These are phyloP conservation scores for Toxotes chatareus DNA, from an alignment of 2,113 vertebrate genomes.

Conservation along the genomic window DNA sequence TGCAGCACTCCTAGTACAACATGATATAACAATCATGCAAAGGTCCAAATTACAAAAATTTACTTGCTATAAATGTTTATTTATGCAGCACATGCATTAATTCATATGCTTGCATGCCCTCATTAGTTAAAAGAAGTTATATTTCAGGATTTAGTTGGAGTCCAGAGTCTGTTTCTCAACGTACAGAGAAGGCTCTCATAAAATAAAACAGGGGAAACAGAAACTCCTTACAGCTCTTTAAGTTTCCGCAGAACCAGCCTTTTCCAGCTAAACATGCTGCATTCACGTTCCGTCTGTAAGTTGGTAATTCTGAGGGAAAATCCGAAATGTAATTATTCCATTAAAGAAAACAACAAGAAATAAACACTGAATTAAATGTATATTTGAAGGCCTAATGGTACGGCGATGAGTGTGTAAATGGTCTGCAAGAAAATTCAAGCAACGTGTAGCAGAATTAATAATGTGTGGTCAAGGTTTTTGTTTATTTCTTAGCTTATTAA, in stretches of 20 bases:
- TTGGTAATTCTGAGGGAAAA: fast-evolving
- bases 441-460: not conserved
- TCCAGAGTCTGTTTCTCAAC: too few relatives aligned
- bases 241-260: not conserved
- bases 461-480: not conserved
- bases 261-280: not conserved
- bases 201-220: not conserved
- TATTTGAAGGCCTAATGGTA: not conserved
- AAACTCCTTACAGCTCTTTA: not conserved
- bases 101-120: too few relatives aligned
- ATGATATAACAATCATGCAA: not conserved
- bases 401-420: not conserved
- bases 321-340: not conserved
- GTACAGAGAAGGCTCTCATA: too few relatives aligned
- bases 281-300: not conserved
- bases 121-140: too few relatives aligned
- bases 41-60: too few relatives aligned
- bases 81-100: too few relatives aligned
- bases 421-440: too few relatives aligned
- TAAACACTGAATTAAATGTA: too few relatives aligned
- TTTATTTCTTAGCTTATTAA: not conserved
- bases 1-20: too few relatives aligned
- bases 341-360: not conserved
- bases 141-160: too few relatives aligned
- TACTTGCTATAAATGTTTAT: too few relatives aligned